phyloP scores from a whole-genome alignment of 2,113 vertebrate genomes.

The Lanius collurio region DNA sequence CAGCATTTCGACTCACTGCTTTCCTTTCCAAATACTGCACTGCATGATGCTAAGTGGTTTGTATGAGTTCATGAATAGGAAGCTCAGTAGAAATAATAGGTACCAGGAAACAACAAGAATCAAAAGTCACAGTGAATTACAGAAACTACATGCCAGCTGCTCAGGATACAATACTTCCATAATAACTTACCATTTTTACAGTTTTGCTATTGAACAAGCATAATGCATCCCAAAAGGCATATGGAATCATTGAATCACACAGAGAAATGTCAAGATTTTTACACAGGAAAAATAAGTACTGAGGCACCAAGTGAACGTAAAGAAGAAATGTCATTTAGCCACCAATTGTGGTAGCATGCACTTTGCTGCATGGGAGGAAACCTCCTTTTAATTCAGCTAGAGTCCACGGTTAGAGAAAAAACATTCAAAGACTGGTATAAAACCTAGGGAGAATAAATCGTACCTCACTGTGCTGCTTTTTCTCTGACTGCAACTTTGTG shows the following conservation, averaged over 20 bases:
- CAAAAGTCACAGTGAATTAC: conserved; percentile 57
- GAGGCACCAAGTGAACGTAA: neutral
- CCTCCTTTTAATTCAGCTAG: conserved; percentile 28
- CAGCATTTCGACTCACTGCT: conserved; percentile 13
- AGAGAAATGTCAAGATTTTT: conserved; percentile 41
- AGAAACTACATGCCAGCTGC: neutral
- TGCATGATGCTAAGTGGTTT: conserved; percentile 45
- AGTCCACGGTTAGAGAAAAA: neutral
- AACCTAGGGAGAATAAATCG: neutral
- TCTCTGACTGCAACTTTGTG: neutral
- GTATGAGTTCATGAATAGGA: conserved; percentile 46
- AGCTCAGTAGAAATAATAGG: conserved; percentile 58
- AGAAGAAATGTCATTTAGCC: conserved; percentile 44
- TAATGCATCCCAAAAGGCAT: conserved; percentile 35
- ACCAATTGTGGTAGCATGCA: neutral
- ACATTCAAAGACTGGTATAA: neutral
- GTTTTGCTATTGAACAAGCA: conserved; percentile 51
- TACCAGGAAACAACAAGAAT: conserved; percentile 61
- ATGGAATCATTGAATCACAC: conserved; percentile 34
- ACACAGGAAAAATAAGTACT: conserved; percentile 6
- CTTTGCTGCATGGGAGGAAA: conserved; percentile 17
- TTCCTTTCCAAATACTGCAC: conserved; percentile 41
- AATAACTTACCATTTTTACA: conserved; percentile 45
- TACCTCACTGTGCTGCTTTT: conserved; percentile 5
- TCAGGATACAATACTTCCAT: conserved; percentile 46